Base-by-base conservation (phyloP, 2,113 vertebrate genomes). In the Xiphophorus couchianus region DNA sequence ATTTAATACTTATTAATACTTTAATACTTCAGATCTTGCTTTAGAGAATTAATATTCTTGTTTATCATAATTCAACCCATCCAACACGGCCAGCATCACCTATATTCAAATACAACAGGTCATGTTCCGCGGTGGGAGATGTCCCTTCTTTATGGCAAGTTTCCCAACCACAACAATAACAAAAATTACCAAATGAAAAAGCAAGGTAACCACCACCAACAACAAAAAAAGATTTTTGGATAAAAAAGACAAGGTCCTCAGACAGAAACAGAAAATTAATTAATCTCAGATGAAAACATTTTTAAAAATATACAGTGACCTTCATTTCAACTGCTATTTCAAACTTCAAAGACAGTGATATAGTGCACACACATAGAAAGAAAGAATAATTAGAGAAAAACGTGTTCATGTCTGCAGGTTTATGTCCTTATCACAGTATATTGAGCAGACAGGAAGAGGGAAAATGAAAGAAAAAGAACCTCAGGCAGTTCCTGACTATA, bases 301-400 rank as follows among this genome's bases (percentile, higher is more conserved):
- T 22, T 25, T 5, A 0, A 69, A 84, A 61, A 85, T 81, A 89
- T 83, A 84, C 60, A 58, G 42, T 76, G 77, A 85, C 90, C 88
- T 83, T 51, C 63, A 65, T 73, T 86, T 89, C 74, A 90, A 87
- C 83, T 79, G 58, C 11, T 51, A 76, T 84, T 81, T 79, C 17
- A 74, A 84, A 90, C 83, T 84, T 87, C 88, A 90, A 88, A 89
- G 83, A 76, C 51, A 58, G 25, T 44, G 48, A 39, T 17, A 44
- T 12, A 62, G 5, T 39, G 58, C 61, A 65, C 66, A 77, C 8
- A 63, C 29, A 54, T 27, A 76, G 29, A 6, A 60, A 73, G 63
- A 75, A 68, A 31, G 39, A 42, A 42, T 67, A 77, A 87, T 88
- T 86, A 87, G 73, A 33, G 29, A 37, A 58, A 60, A 71, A 62